Percentiles rank a stretch among this genome's conserved stretches.
Evolutionary conservation across 1,140 invertebrate genomes (phyloP).

Genomic region (Limonius californicus): DNA sequence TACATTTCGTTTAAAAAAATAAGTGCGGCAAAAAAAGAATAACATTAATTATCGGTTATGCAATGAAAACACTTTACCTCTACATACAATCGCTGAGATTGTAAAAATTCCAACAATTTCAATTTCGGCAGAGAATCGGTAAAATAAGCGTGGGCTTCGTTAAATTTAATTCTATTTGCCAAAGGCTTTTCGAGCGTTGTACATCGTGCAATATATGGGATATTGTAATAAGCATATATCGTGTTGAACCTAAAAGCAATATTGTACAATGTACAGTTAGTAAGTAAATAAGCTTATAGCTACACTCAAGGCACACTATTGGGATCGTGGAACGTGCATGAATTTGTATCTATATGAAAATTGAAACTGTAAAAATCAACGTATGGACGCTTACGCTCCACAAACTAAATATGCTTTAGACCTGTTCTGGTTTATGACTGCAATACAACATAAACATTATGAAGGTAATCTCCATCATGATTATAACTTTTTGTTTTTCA

Average conservation of each 20-base stretch:
- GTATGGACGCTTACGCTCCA: too few relatives aligned
- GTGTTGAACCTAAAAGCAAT: conserved; percentile 24
- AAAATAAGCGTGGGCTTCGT: conserved; percentile 29
- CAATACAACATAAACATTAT: too few relatives aligned
- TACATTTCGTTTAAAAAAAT: not conserved
- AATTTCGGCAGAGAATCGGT: conserved; percentile 23
- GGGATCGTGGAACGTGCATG: too few relatives aligned
- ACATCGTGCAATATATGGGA: conserved; percentile 24
- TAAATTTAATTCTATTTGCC: conserved; percentile 21
- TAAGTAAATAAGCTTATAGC: too few relatives aligned
- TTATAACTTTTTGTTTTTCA: too few relatives aligned
- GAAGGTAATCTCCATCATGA: too few relatives aligned
- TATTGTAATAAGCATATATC: conserved; percentile 23
- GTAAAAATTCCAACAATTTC: conserved; percentile 29
- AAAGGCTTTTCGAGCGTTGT: conserved; percentile 25
- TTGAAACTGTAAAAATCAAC: too few relatives aligned
- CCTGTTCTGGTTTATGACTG: too few relatives aligned
- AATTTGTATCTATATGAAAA: too few relatives aligned
- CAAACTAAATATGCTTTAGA: too few relatives aligned
- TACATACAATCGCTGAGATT: conserved; percentile 24
- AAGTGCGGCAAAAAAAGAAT: not conserved
- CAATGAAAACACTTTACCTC: conserved; percentile 26
- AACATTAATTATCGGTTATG: not conserved
- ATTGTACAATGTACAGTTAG: not conserved
- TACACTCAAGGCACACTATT: too few relatives aligned